phyloP scores from a whole-genome alignment of 2,888 invertebrate species.

The Hypolimnas misippus region DNA sequence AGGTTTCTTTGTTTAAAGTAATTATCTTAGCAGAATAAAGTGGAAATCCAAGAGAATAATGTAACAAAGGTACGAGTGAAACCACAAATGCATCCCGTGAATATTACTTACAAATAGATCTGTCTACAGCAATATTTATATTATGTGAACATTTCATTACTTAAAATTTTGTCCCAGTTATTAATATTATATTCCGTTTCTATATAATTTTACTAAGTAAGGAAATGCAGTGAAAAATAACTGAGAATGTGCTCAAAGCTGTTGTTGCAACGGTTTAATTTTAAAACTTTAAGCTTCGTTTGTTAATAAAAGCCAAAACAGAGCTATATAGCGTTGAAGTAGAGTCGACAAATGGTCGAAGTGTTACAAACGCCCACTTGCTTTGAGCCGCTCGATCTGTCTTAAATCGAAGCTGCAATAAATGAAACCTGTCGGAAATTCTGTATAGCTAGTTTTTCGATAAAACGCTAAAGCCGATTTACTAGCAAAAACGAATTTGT shows the following conservation, averaged over 20 bases:
- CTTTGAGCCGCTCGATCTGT: neutral
- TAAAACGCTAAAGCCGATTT: neutral
- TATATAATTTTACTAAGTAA: no score
- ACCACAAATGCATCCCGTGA: conserved; percentile 4
- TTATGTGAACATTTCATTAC: neutral
- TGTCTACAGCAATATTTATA: conserved; percentile 2
- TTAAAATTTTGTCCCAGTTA: neutral
- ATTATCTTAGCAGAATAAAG: conserved; percentile 8
- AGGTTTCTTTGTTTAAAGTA: conserved; percentile 9
- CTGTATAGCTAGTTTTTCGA: neutral
- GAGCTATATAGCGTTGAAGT: conserved; percentile 23
- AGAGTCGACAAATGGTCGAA: conserved; percentile 10
- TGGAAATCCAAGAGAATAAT: conserved; percentile 7
- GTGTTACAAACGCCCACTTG: conserved; percentile 20
- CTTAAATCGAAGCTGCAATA: neutral
- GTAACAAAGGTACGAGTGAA: conserved; percentile 10
- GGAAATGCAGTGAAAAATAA: no score
- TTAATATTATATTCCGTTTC: neutral
- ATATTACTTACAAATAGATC: conserved; percentile 1
- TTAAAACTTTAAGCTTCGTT: conserved; percentile 19
- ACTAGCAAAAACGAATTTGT: neutral
- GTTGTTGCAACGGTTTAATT: neutral
- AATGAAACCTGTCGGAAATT: conserved; percentile 1
- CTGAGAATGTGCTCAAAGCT: no score
- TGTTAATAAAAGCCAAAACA: conserved; percentile 16